A percentile compares a stretch with the other conserved stretches of the same genome.
phyloP scores from a whole-genome alignment of 1,140 invertebrate genomes.

The Chymomyza costata region DNA sequence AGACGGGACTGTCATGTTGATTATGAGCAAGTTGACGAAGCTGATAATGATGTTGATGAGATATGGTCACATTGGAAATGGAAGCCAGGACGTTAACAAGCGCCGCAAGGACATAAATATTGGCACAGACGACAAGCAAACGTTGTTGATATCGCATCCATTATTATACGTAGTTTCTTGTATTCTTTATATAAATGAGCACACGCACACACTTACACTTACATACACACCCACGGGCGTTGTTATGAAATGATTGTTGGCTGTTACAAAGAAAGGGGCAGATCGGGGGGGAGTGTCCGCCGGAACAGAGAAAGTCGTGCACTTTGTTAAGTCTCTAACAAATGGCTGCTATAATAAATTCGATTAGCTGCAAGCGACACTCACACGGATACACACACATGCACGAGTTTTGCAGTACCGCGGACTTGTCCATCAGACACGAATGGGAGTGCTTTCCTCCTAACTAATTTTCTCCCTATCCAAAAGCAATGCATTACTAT shows the following conservation, averaged over 20 bases:
- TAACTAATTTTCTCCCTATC: too few relatives aligned
- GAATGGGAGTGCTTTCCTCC: too few relatives aligned
- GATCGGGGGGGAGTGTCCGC: slow-evolving; percentile 8
- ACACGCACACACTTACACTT: slow-evolving; percentile 10
- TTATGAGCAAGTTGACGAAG: too few relatives aligned
- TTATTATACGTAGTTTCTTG: slow-evolving; percentile 5
- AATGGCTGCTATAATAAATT: slow-evolving; percentile 61
- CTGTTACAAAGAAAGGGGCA: not conserved
- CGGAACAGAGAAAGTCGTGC: slow-evolving; percentile 18
- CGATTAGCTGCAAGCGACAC: slow-evolving; percentile 55
- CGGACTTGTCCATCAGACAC: slow-evolving; percentile 55
- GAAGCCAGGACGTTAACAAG: too few relatives aligned
- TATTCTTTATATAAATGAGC: not conserved
- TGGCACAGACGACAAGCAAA: slow-evolving; percentile 32
- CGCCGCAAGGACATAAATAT: slow-evolving; percentile 50
- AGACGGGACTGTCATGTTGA: too few relatives aligned
- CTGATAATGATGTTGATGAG: too few relatives aligned
- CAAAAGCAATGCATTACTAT: too few relatives aligned
- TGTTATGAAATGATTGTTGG: too few relatives aligned
- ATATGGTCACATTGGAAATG: too few relatives aligned
- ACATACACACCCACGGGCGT: slow-evolving; percentile 5
- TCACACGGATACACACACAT: slow-evolving; percentile 19
- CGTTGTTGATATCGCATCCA: slow-evolving; percentile 18
- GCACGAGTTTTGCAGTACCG: slow-evolving; percentile 35
- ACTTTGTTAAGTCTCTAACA: slow-evolving; percentile 38